Base-by-base conservation (phyloP, 2,888 invertebrate genomes). In the Chorisops tibialis region DNA sequence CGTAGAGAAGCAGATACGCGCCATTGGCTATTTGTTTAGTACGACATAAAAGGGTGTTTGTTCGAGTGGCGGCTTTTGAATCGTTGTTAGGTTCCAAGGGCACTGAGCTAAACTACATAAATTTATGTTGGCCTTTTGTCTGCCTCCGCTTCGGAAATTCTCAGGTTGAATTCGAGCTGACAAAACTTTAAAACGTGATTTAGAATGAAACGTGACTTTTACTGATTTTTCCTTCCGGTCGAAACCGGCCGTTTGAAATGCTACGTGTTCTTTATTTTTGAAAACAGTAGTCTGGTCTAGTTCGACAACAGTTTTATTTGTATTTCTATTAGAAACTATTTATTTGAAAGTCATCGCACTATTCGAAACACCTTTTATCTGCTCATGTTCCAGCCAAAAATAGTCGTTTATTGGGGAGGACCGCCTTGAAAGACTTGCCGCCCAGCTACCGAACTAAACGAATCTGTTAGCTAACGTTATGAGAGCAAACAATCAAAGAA, bases 381-480 rank as follows among this genome's bases (percentile, higher is more conserved):
- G 3, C n/a, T 41, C 16, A 16, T 14, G 4, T 41, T 41, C 41
- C 39, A 38, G n/a, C 39, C 39, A 52, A 52, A 38, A n/a, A 37
- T n/a, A n/a, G n/a, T n/a, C n/a, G n/a, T n/a, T n/a, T n/a, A n/a
- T n/a, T n/a, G 21, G 39, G 9, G 21, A 24, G 19, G 16, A 43
- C 24, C 21, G 30, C 7, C 51, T 52, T 39, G 35, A 24, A 43
- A 54, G 24, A 24, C 39, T 41, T 16, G n/a, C 11, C 54, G 12
- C 54, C 4, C 54, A 19, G n/a, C 45, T 45, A 2, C 30, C 43
- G 21, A 43, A 56, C 11, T 24, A 56, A 52, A 43, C 45, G 43
- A 56, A 56, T 56, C 45, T 45, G 43, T 43, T 45, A 45, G 56
- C 30, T 19, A 56, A 43, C 43, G 56, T 56, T 56, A 30, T 43